Percentiles rank a stretch among this genome's conserved stretches.
Evolutionary conservation across 2,797 vertebrate genomes (phyloP).

Genomic region (Sciurus carolinensis): DNA sequence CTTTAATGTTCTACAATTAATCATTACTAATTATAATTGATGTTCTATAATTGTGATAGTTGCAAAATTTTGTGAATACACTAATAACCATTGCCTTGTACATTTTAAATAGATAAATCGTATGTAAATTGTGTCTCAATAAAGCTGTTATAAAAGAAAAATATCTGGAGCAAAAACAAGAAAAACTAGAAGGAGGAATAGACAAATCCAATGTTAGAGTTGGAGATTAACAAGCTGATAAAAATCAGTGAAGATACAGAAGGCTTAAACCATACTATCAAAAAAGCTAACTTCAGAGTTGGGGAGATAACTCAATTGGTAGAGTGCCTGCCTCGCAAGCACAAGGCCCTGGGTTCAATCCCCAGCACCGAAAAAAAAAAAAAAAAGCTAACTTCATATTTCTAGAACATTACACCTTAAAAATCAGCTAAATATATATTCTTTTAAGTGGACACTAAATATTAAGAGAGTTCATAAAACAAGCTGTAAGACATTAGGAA

Average conservation of each 20-base stretch:
- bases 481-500: not conserved
- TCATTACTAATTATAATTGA: no score
- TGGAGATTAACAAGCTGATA: not conserved
- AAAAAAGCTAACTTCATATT: not conserved
- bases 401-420: not conserved
- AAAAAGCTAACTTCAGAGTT: no score
- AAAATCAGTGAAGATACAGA: no score
- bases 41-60: no score
- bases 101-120: not conserved
- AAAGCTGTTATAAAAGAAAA: not conserved
- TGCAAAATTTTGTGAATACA: no score
- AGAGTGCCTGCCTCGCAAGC: no score
- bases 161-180: not conserved
- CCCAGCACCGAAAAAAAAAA: no score
- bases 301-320: no score
- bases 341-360: no score
- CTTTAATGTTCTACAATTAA: no score
- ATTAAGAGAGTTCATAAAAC: not conserved
- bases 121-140: not conserved
- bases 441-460: not conserved
- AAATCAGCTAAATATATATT: not conserved
- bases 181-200: slow-evolving; percentile 8
- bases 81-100: no score
- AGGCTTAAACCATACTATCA: no score
- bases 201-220: not conserved